A percentile compares a stretch with the other conserved stretches of the same genome.
Conservation (phyloP, 2,888 invertebrate genomes). For the Thalpophila matura region DNA sequence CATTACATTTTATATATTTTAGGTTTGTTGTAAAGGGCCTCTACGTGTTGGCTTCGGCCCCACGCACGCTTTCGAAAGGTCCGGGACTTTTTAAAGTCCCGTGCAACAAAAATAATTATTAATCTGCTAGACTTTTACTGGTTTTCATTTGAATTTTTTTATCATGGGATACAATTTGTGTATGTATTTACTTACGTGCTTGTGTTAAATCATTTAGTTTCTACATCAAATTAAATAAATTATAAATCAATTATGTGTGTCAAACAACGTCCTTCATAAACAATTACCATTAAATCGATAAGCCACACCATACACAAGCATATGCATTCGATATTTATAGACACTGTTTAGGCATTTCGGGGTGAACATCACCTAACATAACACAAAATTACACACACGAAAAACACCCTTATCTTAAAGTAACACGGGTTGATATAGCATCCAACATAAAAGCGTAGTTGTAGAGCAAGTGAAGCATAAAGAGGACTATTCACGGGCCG, state of each 20-base stretch:
- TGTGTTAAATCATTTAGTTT: neutral
- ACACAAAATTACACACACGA: conserved; percentile 49
- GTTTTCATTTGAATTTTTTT: no score
- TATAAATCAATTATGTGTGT: neutral
- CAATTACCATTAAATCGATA: conserved; percentile 64
- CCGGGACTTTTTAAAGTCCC: no score
- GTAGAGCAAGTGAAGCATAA: conserved; percentile 80
- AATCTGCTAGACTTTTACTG: no score
- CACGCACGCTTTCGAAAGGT: no score
- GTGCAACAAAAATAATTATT: no score
- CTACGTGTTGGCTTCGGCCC: no score
- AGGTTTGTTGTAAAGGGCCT: no score
- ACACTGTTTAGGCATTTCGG: conserved; percentile 83
- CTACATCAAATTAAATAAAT: neutral
- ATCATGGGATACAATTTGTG: neutral
- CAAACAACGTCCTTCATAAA: conserved; percentile 20
- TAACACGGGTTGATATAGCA: conserved; percentile 42
- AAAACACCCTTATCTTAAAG: conserved; percentile 59
- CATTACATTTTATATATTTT: no score
- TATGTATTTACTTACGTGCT: neutral
- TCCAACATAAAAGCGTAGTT: conserved; percentile 59
- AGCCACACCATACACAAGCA: conserved; percentile 65
- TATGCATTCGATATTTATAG: conserved; percentile 84
- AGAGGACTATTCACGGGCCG: conserved; percentile 82
- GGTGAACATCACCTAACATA: conserved; percentile 67